These are phyloP conservation scores for Drosophila subquinaria DNA, from an alignment of 2,888 invertebrate genomes.

Conservation along the genomic window DNA sequence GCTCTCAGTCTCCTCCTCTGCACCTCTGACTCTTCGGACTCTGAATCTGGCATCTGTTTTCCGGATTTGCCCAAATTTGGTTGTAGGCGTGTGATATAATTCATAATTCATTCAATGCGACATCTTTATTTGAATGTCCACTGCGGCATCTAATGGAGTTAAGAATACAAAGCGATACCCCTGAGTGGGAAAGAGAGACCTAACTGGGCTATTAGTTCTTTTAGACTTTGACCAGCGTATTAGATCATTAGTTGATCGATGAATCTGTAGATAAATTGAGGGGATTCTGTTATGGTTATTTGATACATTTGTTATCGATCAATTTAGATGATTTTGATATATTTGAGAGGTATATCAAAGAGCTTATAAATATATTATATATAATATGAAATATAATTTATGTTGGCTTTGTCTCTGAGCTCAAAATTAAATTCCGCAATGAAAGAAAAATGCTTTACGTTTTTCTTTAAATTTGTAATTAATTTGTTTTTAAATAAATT, in stretches of 20 bases:
- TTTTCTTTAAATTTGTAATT: too few relatives aligned
- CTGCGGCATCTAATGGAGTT: constrained; percentile 18
- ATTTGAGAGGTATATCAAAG: too few relatives aligned
- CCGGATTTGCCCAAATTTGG: constrained; percentile 75
- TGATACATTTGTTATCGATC: not conserved
- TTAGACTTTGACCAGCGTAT: not conserved
- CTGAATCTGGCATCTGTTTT: constrained; percentile 34
- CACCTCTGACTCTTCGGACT: constrained; percentile 24
- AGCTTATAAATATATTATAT: too few relatives aligned
- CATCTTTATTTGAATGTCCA: constrained; percentile 76
- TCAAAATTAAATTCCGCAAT: too few relatives aligned
- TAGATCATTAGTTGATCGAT: not conserved
- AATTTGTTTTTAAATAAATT: too few relatives aligned
- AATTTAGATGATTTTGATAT: not conserved
- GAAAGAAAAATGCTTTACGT: too few relatives aligned
- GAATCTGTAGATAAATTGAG: not conserved
- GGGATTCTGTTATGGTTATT: not conserved
- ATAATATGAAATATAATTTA: too few relatives aligned
- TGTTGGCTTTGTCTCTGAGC: too few relatives aligned
- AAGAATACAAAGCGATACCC: not conserved
- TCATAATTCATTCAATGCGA: constrained; percentile 78
- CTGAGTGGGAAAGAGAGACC: not conserved
- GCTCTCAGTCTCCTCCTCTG: constrained; percentile 1
- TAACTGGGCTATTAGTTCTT: not conserved
- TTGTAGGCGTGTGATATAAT: constrained; percentile 75